phyloP scores from a whole-genome alignment of 2,888 invertebrate species.

The Fabriciana adippe region DNA sequence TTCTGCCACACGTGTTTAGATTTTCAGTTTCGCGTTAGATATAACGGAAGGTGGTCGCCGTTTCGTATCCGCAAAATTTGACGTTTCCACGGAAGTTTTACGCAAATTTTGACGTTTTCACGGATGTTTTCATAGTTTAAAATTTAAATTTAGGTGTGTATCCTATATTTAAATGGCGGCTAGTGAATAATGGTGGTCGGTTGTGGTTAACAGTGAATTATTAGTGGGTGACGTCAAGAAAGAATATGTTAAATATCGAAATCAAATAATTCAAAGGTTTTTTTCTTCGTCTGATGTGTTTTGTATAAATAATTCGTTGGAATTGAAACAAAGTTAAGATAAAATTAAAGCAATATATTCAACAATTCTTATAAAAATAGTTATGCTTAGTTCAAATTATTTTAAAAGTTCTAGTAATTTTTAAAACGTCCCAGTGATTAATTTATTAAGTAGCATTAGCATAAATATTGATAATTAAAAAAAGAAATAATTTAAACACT shows the following conservation, averaged over 20 bases:
- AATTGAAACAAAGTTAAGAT: too few relatives aligned
- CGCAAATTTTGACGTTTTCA: constrained; percentile 4
- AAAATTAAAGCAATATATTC: too few relatives aligned
- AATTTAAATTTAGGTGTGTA: constrained; percentile 44
- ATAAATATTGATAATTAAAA: too few relatives aligned
- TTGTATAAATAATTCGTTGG: constrained; percentile 5
- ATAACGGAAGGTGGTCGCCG: constrained; percentile 52
- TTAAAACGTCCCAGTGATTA: too few relatives aligned
- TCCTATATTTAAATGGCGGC: constrained; percentile 36
- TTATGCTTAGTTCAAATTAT: too few relatives aligned
- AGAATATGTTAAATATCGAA: constrained; percentile 21
- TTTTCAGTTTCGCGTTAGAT: constrained; percentile 66
- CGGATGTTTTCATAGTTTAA: constrained; percentile 41
- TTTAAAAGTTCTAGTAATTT: too few relatives aligned
- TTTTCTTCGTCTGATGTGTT: constrained; percentile 18
- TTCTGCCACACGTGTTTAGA: constrained; percentile 63
- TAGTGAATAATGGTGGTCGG: constrained; percentile 34
- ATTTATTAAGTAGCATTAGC: too few relatives aligned
- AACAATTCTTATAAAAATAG: too few relatives aligned
- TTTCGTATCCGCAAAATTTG: constrained; percentile 50
- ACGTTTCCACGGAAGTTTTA: constrained; percentile 43
- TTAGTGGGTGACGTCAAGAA: constrained; percentile 33
- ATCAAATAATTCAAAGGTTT: constrained; percentile 16
- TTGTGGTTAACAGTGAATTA: constrained; percentile 39
- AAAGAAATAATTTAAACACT: too few relatives aligned